Evolutionary conservation across 1,140 invertebrate genomes (phyloP).

Genomic region (Nymphalis io): DNA sequence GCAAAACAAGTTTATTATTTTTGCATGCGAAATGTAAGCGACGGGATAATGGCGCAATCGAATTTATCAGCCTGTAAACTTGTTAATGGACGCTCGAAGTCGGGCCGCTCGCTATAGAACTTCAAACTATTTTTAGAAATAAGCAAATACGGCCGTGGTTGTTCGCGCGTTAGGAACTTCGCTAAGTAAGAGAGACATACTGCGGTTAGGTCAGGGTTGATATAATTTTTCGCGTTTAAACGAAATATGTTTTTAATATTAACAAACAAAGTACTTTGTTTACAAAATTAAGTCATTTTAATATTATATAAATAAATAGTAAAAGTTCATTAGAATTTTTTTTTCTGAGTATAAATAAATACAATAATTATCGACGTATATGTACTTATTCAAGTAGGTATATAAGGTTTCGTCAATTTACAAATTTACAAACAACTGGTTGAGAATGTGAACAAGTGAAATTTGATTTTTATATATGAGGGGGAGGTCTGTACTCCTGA

Average conservation of each 20-base stretch:
- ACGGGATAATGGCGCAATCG: constrained; percentile 32
- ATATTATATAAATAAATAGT: no score
- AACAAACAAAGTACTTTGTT: no score
- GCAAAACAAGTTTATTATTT: constrained; percentile 46
- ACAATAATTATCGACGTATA: no score
- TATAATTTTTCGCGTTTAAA: constrained; percentile 2
- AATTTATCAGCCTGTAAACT: constrained; percentile 31
- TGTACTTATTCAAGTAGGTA: no score
- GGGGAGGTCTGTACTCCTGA: no score
- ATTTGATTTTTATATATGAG: no score
- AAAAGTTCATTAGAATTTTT: no score
- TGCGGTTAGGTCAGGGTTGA: constrained; percentile 13
- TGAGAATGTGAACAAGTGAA: no score
- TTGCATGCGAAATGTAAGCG: constrained; percentile 44
- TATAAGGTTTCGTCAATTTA: no score
- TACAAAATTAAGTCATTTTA: no score
- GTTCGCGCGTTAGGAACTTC: constrained; percentile 3
- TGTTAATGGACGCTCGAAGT: constrained; percentile 21
- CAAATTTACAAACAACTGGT: no score
- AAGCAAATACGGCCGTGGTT: background rate
- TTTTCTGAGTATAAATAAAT: no score
- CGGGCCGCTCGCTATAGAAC: constrained; percentile 3
- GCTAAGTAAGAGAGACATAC: background rate
- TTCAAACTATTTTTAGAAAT: constrained; percentile 19
- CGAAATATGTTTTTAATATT: background rate